Conservation (phyloP, 2,888 invertebrate species). For the Chrysotoxum bicinctum region DNA sequence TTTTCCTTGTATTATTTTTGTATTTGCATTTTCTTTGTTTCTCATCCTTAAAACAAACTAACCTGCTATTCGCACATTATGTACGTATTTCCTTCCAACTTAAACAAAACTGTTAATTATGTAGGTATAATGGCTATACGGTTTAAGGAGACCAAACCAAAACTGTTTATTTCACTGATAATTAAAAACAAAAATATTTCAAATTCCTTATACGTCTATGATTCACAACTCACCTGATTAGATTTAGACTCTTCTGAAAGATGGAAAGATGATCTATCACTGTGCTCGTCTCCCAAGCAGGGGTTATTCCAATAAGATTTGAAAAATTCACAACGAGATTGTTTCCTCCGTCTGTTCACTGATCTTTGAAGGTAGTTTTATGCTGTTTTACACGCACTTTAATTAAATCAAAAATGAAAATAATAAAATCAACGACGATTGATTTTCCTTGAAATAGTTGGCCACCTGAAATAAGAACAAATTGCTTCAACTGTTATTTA, state of each 20-base stretch:
- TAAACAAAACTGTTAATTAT: not conserved
- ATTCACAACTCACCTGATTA: conserved; percentile 58
- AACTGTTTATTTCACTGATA: not conserved
- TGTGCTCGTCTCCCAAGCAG: not conserved
- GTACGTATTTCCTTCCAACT: not conserved
- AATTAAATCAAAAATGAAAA: conserved; percentile 56
- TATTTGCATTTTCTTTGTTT: not conserved
- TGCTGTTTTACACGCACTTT: conserved; percentile 43
- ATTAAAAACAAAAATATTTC: not conserved
- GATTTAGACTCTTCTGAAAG: conserved; percentile 3
- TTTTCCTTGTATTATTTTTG: not conserved
- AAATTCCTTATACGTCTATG: not conserved
- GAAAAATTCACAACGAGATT: conserved; percentile 52
- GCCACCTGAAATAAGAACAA: conserved; percentile 62
- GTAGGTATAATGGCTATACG: not conserved
- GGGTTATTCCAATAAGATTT: conserved; percentile 53
- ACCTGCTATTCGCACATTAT: not conserved
- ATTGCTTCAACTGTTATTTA: conserved; percentile 15
- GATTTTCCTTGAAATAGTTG: conserved; percentile 68
- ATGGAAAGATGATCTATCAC: not conserved
- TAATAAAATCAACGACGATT: conserved; percentile 54
- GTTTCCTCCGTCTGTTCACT: conserved; percentile 23
- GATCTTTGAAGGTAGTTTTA: conserved; percentile 5
- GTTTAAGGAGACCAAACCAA: not conserved
- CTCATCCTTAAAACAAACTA: not conserved